These are phyloP conservation scores for Hyperoplus lanceolatus DNA, from an alignment of 2,797 vertebrate species.

Conservation along the genomic window DNA sequence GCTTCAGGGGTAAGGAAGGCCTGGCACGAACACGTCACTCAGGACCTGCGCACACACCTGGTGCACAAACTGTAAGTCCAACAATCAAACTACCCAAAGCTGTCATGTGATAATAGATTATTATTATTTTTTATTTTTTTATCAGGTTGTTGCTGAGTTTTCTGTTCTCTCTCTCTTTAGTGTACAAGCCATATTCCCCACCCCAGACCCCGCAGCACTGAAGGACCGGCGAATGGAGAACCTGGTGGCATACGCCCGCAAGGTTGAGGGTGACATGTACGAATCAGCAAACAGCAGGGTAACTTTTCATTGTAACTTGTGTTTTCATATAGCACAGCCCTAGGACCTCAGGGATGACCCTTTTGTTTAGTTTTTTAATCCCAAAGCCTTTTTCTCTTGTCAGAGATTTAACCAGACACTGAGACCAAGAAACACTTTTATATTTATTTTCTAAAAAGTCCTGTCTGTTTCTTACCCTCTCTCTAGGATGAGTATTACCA, in stretches of 20 bases:
- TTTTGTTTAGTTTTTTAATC: not conserved
- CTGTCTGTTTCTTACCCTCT: not conserved
- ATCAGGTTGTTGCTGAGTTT: not conserved
- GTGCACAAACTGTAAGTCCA: slow-evolving; percentile 97
- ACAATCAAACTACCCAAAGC: not conserved
- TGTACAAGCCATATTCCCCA: slow-evolving; percentile 99
- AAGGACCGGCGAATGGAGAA: slow-evolving; percentile 99
- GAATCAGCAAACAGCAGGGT: slow-evolving; percentile 99
- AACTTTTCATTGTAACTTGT: slow-evolving; percentile 31
- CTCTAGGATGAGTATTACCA: slow-evolving; percentile 98
- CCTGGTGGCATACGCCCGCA: slow-evolving; percentile 97
- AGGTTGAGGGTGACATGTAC: slow-evolving; percentile 99
- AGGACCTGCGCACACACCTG: slow-evolving; percentile 98
- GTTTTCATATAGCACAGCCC: not conserved
- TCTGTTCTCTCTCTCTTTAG: slow-evolving; percentile 73
- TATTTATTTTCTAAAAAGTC: not conserved
- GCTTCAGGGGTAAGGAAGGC: slow-evolving; percentile 92
- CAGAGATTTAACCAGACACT: not conserved
- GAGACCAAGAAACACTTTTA: not conserved
- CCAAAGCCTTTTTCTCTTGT: not conserved
- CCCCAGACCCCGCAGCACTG: slow-evolving; percentile 96
- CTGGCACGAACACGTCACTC: slow-evolving; percentile 99
- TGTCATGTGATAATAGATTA: not conserved
- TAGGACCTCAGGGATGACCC: not conserved
- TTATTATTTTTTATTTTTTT: not conserved